Percentiles rank a stretch among this genome's conserved stretches.
Evolutionary conservation across 2,797 vertebrate genomes (phyloP).

Genomic region (Micropoecilia bifurca): DNA sequence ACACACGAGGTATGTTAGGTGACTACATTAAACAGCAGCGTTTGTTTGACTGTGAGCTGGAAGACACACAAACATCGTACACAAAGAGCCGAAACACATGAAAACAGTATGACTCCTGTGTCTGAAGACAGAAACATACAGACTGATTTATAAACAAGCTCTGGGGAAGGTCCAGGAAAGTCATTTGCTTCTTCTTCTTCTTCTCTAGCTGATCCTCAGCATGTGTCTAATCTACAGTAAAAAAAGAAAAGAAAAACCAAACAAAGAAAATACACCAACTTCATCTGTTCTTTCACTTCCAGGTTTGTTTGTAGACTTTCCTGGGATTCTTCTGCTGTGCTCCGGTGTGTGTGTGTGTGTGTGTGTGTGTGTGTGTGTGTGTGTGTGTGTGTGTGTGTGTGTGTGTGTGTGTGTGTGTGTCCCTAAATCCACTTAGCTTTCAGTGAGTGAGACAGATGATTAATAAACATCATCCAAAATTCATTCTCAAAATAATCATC

Average conservation of each 20-base stretch:
- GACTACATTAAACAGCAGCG: conserved; percentile 37
- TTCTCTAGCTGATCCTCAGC: conserved; percentile 79
- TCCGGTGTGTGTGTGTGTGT: conserved; percentile 13
- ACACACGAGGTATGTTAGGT: conserved; percentile 41
- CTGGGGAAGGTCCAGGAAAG: conserved; percentile 60
- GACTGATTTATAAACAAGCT: conserved; percentile 60
- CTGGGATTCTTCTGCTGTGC: conserved; percentile 20
- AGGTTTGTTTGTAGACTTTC: conserved; percentile 69
- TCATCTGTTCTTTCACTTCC: conserved; percentile 53
- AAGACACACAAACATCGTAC: conserved; percentile 28
- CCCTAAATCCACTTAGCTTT: conserved; percentile 13
- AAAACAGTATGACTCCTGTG: conserved; percentile 49
- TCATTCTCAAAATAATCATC: not conserved
- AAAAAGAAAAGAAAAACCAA: conserved; percentile 26
- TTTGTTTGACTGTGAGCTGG: conserved; percentile 19
- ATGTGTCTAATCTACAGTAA: conserved; percentile 80
- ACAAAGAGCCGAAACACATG: conserved; percentile 47
- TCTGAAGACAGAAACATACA: conserved; percentile 56
- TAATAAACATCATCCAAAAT: conserved; percentile 13
- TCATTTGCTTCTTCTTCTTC: conserved; percentile 74
- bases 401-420: conserved; percentile 13
- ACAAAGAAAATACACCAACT: conserved; percentile 73
- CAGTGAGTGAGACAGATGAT: conserved; percentile 11
- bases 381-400: conserved; percentile 15
- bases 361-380: conserved; percentile 11